These are phyloP conservation scores for Aspiorhynchus laticeps DNA, from an alignment of 2,113 vertebrate species.

Conservation along the genomic window DNA sequence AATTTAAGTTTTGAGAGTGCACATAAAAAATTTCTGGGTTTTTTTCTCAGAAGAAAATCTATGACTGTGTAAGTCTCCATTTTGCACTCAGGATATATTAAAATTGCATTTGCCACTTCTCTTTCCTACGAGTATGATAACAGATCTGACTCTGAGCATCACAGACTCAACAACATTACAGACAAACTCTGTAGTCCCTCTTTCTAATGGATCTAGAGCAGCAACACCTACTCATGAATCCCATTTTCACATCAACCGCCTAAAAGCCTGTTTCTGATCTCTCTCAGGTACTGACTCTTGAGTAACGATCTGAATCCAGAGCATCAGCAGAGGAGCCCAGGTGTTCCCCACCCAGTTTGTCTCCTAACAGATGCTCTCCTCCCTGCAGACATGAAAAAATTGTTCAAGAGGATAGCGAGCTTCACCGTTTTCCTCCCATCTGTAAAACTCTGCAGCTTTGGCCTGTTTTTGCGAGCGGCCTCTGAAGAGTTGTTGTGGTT, in stretches of 20 bases:
- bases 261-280: not conserved
- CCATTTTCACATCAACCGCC: not conserved
- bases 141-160: not conserved
- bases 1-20: not conserved
- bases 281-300: slow-evolving; percentile 15
- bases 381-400: slow-evolving; percentile 15
- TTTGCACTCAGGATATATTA: not conserved
- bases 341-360: slow-evolving; percentile 19
- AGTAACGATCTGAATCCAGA: slow-evolving; percentile 22
- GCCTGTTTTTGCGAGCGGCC: not conserved
- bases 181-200: not conserved
- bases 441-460: not conserved
- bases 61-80: not conserved
- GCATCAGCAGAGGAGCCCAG: slow-evolving; percentile 8
- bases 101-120: not conserved
- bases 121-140: not conserved
- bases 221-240: not conserved
- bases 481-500: not conserved
- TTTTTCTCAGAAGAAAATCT: not conserved
- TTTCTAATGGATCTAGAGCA: not conserved
- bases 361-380: slow-evolving; percentile 32
- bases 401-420: slow-evolving; percentile 1
- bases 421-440: slow-evolving; percentile 9
- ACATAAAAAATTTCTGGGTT: not conserved
- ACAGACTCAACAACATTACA: not conserved